Evolutionary conservation across 2,797 vertebrate species (phyloP), one percentile per base, ranked within the genome.

Genomic region (Hydrocynus forskahlii): DNA sequence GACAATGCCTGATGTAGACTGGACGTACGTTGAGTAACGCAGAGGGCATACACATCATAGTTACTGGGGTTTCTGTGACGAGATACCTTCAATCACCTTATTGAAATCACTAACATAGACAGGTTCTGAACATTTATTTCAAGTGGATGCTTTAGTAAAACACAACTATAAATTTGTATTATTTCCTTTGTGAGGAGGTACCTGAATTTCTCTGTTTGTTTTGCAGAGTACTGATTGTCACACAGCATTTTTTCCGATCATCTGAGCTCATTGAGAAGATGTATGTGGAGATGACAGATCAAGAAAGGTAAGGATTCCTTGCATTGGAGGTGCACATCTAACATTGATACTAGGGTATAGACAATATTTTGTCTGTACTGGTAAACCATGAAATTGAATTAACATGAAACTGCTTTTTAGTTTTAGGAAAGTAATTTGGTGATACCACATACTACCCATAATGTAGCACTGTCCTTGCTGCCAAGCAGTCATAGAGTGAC

Each of bases 191-290:
- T 64, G 48, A 25, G 17, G 35, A 38, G 23, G 13, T 6, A 29
- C 3, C 16, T n/a, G n/a, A n/a, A n/a, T n/a, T n/a, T n/a, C n/a
- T 57, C 55, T 83, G 35, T 40, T 75, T 76, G 2, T 84, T 81
- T 82, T 87, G 69, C 90, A 99, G 98, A 87, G 94, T 98, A 84
- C 88, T 99, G 84, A 97, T 97, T 87, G 94, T 96, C 76, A 96
- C 96, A 60, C 96, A 96, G 74, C 95, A 96, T 91, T 96, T 99
- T 88, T 91, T 99, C 86, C 95, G 93, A 88, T 98, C 93, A 79
- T 92, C 95, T 14, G 91, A 94, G 74, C 89, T 99, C 89, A 93
- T 97, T 79, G 90, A 95, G 90, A 94, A 86, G 89, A 94, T 98
- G 92, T 98, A 97, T 89, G 89, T 92, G 72, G 94, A 92, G 90